Conservation (phyloP, 2,888 invertebrate genomes). For the Scaptomyza flava region DNA sequence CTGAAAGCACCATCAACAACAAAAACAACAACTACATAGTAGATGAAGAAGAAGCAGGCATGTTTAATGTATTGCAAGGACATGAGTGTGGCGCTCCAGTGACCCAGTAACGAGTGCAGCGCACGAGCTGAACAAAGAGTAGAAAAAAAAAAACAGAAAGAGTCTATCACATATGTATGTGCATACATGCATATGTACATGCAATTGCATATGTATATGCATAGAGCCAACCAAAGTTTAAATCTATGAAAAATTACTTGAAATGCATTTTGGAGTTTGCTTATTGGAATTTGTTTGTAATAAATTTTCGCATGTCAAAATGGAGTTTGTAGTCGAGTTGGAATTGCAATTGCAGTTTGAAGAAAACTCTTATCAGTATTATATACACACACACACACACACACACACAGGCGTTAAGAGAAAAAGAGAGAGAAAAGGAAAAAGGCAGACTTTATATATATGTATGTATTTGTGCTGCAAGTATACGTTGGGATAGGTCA, state of each 20-base stretch:
- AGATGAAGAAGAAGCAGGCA: conserved; percentile 57
- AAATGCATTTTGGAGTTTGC: conserved; percentile 58
- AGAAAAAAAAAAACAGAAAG: conserved; percentile 33
- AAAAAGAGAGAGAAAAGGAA: conserved; percentile 17
- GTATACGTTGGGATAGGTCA: conserved; percentile 72
- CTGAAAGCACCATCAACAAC: conserved; percentile 47
- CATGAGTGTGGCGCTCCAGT: conserved; percentile 83
- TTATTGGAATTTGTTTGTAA: conserved; percentile 38
- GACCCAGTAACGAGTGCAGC: conserved; percentile 82
- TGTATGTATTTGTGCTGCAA: conserved; percentile 37
- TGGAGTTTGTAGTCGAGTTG: conserved; percentile 43
- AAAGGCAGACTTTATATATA: conserved; percentile 12
- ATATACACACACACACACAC: conserved; percentile 17
- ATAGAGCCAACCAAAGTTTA: conserved; percentile 21
- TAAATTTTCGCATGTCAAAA: conserved; percentile 43
- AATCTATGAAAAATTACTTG: conserved; percentile 60
- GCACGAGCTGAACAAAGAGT: conserved; percentile 67
- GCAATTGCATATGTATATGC: conserved; percentile 3
- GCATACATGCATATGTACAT: neutral
- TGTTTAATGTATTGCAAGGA: conserved; percentile 82
- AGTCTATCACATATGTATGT: conserved; percentile 28
- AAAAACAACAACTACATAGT: conserved; percentile 30
- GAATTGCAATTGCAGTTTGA: conserved; percentile 45
- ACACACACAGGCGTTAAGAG: neutral
- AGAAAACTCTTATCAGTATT: conserved; percentile 44